Base-by-base conservation (phyloP, 2,113 vertebrate genomes). In the Limanda limanda region DNA sequence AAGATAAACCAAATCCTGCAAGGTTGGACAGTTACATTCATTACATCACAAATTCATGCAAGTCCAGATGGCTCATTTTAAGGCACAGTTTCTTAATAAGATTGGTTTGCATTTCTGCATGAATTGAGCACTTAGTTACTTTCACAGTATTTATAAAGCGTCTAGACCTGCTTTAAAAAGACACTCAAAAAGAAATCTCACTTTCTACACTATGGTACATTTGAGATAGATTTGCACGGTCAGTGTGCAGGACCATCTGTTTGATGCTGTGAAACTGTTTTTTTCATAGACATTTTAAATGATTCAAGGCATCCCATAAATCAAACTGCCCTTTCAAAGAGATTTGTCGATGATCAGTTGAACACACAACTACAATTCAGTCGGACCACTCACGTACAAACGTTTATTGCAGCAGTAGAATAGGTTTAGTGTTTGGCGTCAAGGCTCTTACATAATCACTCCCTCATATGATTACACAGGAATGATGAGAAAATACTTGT, bases 331-430 rank as follows among this genome's bases (percentile, higher is more conserved):
- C 11, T 51, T 87, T 55, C 27, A 67, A 21, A 56, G 31, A 55
- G 60, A 79, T 79, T 79, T 76, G 42, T 79, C 15, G 68, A 9
- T 86, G 69, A 79, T 88, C 70, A 58, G 23, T 79, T 61, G 77
- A 83, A 71, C 24, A 40, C 37, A 42, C 1, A 0, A 20, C 23
- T 68, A 17, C 20, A 79, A 67, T 51, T 40, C 31, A 31, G 31
- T 31, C 31, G 7, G 31, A 31, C 31, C 31, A 31, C 31, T 7
- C 31, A 31, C 31, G 31, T 31, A 7, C 31, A 31, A 31, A 31
- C 6, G 31, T 31, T 31, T 31, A 31, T 5, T 31, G 31, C 31
- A 31, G 6, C 31, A 7, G 31, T 31, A 31, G 31, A 31, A 31
- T 6, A 31, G 31, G 6, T 31, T 31, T 7, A 31, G 6, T 31